Evolutionary conservation across 2,113 vertebrate species (phyloP).

Genomic region (Sitta europaea): DNA sequence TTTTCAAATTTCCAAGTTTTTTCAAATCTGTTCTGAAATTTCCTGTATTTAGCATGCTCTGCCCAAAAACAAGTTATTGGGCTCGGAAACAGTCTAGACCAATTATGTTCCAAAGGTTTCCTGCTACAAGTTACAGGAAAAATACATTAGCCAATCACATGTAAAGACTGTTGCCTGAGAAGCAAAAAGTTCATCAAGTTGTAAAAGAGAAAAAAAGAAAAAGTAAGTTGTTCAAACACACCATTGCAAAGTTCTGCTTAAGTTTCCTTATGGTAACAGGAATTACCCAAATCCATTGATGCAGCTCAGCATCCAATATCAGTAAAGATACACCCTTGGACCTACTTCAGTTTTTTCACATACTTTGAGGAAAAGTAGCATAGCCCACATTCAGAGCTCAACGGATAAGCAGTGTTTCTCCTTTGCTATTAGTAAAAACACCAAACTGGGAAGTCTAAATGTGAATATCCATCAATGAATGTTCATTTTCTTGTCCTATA

Average conservation of each 20-base stretch:
- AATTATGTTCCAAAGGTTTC: not conserved
- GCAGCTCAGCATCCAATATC: accelerated
- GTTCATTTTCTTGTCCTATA: not conserved
- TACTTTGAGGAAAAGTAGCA: not conserved
- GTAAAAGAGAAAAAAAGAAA: not conserved
- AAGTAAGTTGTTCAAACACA: not conserved
- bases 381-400: not conserved
- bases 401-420: not conserved
- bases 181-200: not conserved
- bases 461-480: not conserved
- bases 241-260: not conserved
- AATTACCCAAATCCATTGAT: not conserved
- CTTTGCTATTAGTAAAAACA: not conserved
- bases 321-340: not conserved
- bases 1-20: too few species aligned
- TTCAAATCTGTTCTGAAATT: not conserved
- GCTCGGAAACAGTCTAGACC: not conserved
- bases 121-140: not conserved
- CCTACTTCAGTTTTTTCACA: not conserved
- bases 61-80: not conserved
- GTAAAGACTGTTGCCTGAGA: not conserved
- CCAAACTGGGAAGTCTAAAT: not conserved
- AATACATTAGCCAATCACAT: not conserved
- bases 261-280: not conserved
- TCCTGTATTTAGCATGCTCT: not conserved